A percentile compares a stretch with the other conserved stretches of the same genome.
Evolutionary conservation across 2,888 invertebrate genomes (phyloP).

Genomic region (Netelia virgata): DNA sequence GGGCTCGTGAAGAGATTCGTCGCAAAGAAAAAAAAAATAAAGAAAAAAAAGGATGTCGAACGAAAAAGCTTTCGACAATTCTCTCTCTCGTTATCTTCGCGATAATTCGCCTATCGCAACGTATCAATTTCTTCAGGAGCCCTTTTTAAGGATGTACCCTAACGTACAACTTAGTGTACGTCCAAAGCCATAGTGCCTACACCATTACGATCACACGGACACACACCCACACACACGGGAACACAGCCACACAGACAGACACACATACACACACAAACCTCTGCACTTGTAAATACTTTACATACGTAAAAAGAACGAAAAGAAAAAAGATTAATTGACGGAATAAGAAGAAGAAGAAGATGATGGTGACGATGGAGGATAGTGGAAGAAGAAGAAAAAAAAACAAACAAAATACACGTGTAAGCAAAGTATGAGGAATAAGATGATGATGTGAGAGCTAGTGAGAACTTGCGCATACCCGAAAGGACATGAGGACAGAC

Average conservation of each 20-base stretch:
- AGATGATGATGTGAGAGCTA: slow-evolving; percentile 19
- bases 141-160: slow-evolving; percentile 83
- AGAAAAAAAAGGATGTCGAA: slow-evolving; percentile 32
- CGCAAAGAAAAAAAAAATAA: not conserved
- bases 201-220: slow-evolving; percentile 81
- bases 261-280: slow-evolving; percentile 68
- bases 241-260: slow-evolving; percentile 34
- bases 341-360: slow-evolving; percentile 23
- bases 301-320: slow-evolving; percentile 74
- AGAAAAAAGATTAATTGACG: slow-evolving; percentile 49
- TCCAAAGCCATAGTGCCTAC: slow-evolving; percentile 85
- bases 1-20: slow-evolving; percentile 76
- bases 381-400: slow-evolving; percentile 29
- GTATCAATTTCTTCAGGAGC: slow-evolving; percentile 68
- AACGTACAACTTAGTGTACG: slow-evolving; percentile 84
- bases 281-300: slow-evolving; percentile 84
- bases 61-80: slow-evolving; percentile 29
- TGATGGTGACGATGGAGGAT: too few species aligned
- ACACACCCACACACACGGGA: slow-evolving; percentile 15
- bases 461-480: slow-evolving; percentile 67
- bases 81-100: slow-evolving; percentile 11
- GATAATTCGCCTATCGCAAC: slow-evolving; percentile 74
- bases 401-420: slow-evolving; percentile 57
- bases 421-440: slow-evolving; percentile 59
- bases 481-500: slow-evolving; percentile 75